phyloP scores from a whole-genome alignment of 2,888 invertebrate species.

The Dascillus cervinus region DNA sequence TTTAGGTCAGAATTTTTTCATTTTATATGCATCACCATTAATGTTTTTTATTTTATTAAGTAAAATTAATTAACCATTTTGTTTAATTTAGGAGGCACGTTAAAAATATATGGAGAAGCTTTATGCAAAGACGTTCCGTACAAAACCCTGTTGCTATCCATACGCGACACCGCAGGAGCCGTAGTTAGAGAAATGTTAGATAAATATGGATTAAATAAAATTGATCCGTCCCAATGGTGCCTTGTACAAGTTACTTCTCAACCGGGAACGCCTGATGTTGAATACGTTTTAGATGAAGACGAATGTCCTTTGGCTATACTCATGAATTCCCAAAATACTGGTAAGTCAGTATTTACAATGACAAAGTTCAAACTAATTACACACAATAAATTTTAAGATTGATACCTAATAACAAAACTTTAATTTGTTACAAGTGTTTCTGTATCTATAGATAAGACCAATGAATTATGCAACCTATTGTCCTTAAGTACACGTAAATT shows the following conservation, averaged over 20 bases:
- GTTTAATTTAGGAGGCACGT: conserved; percentile 62
- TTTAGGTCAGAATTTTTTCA: too few species aligned
- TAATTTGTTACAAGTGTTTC: too few species aligned
- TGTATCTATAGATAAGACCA: too few species aligned
- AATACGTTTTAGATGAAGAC: conserved; percentile 93
- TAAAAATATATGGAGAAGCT: conserved; percentile 95
- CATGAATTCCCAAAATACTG: conserved; percentile 82
- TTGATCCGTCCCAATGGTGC: conserved; percentile 87
- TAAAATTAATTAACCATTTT: background rate
- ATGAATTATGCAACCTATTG: too few species aligned
- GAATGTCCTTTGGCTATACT: conserved; percentile 94
- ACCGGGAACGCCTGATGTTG: conserved; percentile 58
- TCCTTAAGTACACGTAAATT: too few species aligned
- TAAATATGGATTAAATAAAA: conserved; percentile 90
- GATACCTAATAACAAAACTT: too few species aligned
- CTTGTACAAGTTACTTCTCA: conserved; percentile 76
- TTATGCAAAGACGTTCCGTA: conserved; percentile 96
- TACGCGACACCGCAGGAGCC: conserved; percentile 84
- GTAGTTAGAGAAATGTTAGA: conserved; percentile 95
- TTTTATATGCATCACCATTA: too few species aligned
- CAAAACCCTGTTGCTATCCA: conserved; percentile 90
- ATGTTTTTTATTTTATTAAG: too few species aligned
- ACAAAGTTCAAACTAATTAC: too few species aligned
- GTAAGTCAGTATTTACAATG: conserved; percentile 52
- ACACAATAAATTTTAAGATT: too few species aligned